Conservation (phyloP, 2,888 invertebrate genomes). For the Cantharis nigra region DNA sequence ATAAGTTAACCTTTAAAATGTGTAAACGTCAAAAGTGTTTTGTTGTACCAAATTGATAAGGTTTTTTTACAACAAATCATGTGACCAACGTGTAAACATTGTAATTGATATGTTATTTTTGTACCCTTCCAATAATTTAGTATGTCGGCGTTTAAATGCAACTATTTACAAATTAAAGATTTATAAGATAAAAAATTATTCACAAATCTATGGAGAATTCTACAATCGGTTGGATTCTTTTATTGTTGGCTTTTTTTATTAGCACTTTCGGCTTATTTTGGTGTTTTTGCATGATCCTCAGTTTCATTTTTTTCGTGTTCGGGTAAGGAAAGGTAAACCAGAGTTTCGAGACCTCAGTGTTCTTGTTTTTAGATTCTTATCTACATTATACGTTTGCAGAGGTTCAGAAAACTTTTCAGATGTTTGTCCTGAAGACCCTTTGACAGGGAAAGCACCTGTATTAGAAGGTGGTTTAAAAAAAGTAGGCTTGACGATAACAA, state of each 20-base stretch:
- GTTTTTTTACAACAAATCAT: conserved; percentile 20
- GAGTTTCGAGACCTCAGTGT: not conserved
- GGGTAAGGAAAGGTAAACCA: conserved; percentile 45
- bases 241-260: conserved; percentile 52
- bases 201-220: conserved; percentile 32
- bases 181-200: not conserved
- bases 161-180: not conserved
- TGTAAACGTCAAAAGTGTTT: conserved; percentile 21
- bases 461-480: conserved; percentile 51
- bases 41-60: conserved; percentile 30
- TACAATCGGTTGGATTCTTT: conserved; percentile 49
- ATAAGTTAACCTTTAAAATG: conserved; percentile 29
- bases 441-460: conserved; percentile 48
- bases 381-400: conserved; percentile 53
- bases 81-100: conserved; percentile 8
- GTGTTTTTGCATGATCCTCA: conserved; percentile 47
- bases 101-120: not conserved
- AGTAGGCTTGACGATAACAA: conserved; percentile 29
- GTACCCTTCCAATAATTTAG: not conserved
- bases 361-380: conserved; percentile 45
- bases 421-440: conserved; percentile 51
- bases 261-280: conserved; percentile 55
- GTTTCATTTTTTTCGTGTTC: conserved; percentile 48
- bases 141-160: not conserved
- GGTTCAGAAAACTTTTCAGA: conserved; percentile 51